Evolutionary conservation across 2,797 vertebrate genomes (phyloP).

Genomic region (Lepus townsendii): DNA sequence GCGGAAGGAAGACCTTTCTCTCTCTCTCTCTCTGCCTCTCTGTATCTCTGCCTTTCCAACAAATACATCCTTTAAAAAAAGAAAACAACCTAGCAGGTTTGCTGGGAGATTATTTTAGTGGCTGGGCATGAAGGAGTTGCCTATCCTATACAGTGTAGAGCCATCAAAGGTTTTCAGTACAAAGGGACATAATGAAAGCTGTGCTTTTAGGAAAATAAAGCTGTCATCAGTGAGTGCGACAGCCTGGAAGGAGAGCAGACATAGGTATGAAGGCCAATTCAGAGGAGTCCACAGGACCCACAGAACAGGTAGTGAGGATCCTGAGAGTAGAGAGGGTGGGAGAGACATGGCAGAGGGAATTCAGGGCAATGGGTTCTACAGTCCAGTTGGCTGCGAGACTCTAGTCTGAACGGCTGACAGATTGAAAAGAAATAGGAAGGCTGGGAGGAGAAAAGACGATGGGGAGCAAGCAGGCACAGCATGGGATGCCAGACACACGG

Average conservation of each 20-base stretch:
- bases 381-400: neutral
- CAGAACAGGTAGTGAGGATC: neutral
- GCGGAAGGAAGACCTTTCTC: no score
- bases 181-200: constrained; percentile 50
- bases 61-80: no score
- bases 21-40: no score
- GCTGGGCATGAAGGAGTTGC: constrained; percentile 47
- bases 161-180: constrained; percentile 33
- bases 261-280: neutral
- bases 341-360: neutral
- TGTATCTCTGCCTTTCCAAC: no score
- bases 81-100: neutral
- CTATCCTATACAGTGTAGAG: neutral
- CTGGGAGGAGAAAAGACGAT: neutral
- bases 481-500: neutral
- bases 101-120: constrained; percentile 53
- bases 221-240: neutral
- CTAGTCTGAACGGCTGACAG: neutral
- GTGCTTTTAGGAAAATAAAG: constrained; percentile 63
- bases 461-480: neutral
- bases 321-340: neutral
- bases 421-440: neutral
- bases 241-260: neutral
- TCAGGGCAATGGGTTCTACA: neutral
- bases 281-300: neutral